A percentile compares a stretch with the other conserved stretches of the same genome.
Evolutionary conservation across 2,888 invertebrate genomes (phyloP).

Genomic region (Agelastica alni): DNA sequence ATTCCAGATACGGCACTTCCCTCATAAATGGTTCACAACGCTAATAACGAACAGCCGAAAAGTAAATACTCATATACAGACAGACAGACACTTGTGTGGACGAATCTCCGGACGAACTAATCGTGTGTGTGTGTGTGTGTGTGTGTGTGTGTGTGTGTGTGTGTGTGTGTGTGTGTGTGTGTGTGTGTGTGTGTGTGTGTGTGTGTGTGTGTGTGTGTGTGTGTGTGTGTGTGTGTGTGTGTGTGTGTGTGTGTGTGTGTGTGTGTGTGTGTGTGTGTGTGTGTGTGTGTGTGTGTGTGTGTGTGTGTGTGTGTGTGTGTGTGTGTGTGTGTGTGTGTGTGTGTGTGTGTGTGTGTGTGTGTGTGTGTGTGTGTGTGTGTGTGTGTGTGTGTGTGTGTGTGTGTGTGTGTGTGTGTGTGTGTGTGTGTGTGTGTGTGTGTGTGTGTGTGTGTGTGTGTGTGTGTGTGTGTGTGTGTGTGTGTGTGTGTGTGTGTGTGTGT

Average conservation of each 20-base stretch:
- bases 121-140: slow-evolving; percentile 16
- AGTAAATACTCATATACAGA: too few species aligned
- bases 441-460: slow-evolving; percentile 17
- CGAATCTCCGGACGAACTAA: too few species aligned
- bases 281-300: slow-evolving; percentile 16
- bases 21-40: too few species aligned
- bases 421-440: slow-evolving; percentile 17
- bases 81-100: too few species aligned
- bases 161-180: slow-evolving; percentile 16
- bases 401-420: slow-evolving; percentile 16
- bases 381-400: slow-evolving; percentile 17
- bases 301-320: slow-evolving; percentile 17
- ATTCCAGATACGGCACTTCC: too few species aligned
- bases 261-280: slow-evolving; percentile 17
- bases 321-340: slow-evolving; percentile 17
- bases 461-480: slow-evolving; percentile 18
- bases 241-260: slow-evolving; percentile 17
- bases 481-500: slow-evolving; percentile 19
- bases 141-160: slow-evolving; percentile 17
- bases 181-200: slow-evolving; percentile 17
- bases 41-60: too few species aligned
- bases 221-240: slow-evolving; percentile 16
- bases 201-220: slow-evolving; percentile 17
- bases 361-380: slow-evolving; percentile 17
- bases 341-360: slow-evolving; percentile 16